A percentile compares a stretch with the other conserved stretches of the same genome.
These are phyloP conservation scores for Simalia tracyae DNA, from an alignment of 2,797 vertebrate genomes.

Conservation along the genomic window DNA sequence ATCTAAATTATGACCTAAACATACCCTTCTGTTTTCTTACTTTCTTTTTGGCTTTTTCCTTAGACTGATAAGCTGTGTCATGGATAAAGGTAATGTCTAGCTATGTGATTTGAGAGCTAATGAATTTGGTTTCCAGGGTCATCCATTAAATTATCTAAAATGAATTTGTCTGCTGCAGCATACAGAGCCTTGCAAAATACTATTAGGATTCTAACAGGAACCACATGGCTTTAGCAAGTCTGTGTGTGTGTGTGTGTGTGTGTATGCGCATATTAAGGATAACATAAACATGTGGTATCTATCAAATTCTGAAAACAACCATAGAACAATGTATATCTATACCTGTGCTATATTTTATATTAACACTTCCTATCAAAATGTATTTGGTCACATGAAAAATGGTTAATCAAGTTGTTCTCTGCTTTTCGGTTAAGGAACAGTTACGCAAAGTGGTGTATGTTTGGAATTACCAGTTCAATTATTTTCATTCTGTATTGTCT, in stretches of 20 bases:
- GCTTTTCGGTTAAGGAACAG: neutral
- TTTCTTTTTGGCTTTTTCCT: neutral
- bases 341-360: neutral
- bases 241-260: neutral
- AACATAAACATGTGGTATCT: slow-evolving; percentile 1
- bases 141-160: slow-evolving; percentile 14
- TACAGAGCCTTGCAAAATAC: slow-evolving; percentile 10
- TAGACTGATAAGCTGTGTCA: neutral
- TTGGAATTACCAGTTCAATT: neutral
- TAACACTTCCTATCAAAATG: neutral
- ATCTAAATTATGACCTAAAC: neutral
- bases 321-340: neutral
- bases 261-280: neutral
- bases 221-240: neutral
- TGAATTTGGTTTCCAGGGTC: slow-evolving; percentile 6
- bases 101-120: slow-evolving; percentile 10
- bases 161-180: slow-evolving; percentile 13
- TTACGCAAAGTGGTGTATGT: neutral
- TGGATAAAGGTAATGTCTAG: slow-evolving; percentile 3
- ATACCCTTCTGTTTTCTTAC: neutral
- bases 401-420: rapidly evolving
- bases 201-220: slow-evolving; percentile 15
- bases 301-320: neutral
- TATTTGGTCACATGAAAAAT: neutral
- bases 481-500: slow-evolving; percentile 8